A percentile compares a stretch with the other conserved stretches of the same genome.
Conservation (phyloP, 2,797 vertebrate genomes). For the Clarias fuscus region DNA sequence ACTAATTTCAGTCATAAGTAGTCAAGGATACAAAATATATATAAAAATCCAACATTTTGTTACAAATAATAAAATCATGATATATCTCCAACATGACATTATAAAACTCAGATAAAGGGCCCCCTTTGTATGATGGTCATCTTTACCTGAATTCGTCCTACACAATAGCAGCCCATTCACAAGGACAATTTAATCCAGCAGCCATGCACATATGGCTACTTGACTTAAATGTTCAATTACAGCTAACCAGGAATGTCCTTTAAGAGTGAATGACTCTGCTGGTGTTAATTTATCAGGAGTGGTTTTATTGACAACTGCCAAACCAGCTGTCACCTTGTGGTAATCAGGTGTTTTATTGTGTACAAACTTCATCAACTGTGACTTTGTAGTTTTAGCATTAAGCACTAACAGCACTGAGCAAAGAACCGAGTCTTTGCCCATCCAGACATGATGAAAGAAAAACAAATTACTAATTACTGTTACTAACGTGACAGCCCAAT, state of each 20-base stretch:
- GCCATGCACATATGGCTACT: conserved; percentile 68
- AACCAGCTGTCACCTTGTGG: conserved; percentile 55
- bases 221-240: conserved; percentile 71
- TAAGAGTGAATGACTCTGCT: conserved; percentile 73
- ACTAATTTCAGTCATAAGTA: neutral
- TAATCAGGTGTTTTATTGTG: conserved; percentile 67
- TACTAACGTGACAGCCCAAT: neutral
- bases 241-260: conserved; percentile 64
- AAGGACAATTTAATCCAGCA: conserved; percentile 74
- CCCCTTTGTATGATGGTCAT: neutral
- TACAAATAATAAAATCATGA: no score
- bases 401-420: neutral
- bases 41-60: neutral
- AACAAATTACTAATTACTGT: neutral
- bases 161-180: conserved; percentile 46
- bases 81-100: neutral
- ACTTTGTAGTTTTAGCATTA: conserved; percentile 59
- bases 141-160: conserved; percentile 2
- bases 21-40: neutral
- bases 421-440: neutral
- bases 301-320: conserved; percentile 75
- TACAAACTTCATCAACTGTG: conserved; percentile 69
- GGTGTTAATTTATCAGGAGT: conserved; percentile 71
- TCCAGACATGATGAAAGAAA: neutral
- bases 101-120: neutral